phyloP scores from a whole-genome alignment of 2,888 invertebrate species.

The Venustoraphidia nigricollis region DNA sequence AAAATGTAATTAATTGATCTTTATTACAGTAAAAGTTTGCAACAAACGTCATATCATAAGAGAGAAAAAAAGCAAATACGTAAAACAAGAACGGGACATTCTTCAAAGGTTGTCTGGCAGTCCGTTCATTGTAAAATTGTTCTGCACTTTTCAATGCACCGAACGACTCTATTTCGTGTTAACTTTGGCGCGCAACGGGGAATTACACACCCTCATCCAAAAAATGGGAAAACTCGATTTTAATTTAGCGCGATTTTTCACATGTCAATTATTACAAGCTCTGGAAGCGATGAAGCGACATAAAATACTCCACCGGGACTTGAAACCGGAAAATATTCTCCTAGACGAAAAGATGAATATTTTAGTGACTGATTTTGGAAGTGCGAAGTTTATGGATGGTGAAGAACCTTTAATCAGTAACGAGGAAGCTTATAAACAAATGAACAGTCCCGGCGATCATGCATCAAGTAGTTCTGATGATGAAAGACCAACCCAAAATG shows the following conservation, averaged over 20 bases:
- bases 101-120: constrained; percentile 68
- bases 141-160: constrained; percentile 91
- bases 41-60: constrained; percentile 86
- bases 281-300: constrained; percentile 81
- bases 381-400: constrained; percentile 62
- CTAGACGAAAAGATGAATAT: constrained; percentile 93
- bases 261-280: constrained; percentile 84
- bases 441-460: constrained; percentile 7
- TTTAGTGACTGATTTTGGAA: constrained; percentile 93
- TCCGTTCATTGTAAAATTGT: constrained; percentile 85
- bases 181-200: constrained; percentile 89
- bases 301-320: constrained; percentile 85
- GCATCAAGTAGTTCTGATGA: constrained; percentile 11
- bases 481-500: constrained; percentile 20
- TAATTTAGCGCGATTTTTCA: constrained; percentile 82
- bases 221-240: constrained; percentile 81
- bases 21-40: constrained; percentile 84
- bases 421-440: constrained; percentile 10
- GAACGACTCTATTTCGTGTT: constrained; percentile 89
- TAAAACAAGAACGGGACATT: constrained; percentile 88
- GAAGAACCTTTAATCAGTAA: constrained; percentile 15
- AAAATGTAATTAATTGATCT: constrained; percentile 12
- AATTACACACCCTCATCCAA: constrained; percentile 81
- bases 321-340: constrained; percentile 97
- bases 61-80: constrained; percentile 86